These are phyloP conservation scores for Rhinophrynus dorsalis DNA, from an alignment of 2,797 vertebrate genomes.

Conservation along the genomic window DNA sequence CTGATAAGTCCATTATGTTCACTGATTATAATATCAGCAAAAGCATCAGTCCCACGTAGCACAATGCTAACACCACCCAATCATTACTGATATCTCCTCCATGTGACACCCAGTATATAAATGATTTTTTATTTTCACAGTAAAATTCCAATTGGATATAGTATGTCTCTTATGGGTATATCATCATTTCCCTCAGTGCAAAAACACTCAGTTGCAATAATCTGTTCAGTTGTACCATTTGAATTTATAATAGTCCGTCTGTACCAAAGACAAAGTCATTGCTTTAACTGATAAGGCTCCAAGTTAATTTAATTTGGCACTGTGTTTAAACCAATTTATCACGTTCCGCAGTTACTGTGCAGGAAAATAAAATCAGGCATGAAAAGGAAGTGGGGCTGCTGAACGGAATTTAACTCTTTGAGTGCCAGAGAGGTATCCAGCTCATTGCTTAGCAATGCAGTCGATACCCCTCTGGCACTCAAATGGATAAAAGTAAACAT, in stretches of 20 bases:
- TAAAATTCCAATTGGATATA: slow-evolving; percentile 15
- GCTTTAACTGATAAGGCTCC: slow-evolving; percentile 37
- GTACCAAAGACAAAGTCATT: slow-evolving; percentile 22
- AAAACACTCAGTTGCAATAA: background rate
- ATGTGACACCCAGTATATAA: background rate
- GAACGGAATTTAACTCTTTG: too few species aligned
- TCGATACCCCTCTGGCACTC: too few species aligned
- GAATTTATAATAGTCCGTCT: background rate
- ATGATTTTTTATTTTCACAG: slow-evolving; percentile 30
- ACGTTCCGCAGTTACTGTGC: slow-evolving; percentile 4
- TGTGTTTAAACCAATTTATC: slow-evolving; percentile 17
- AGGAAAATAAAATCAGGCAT: background rate
- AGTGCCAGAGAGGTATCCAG: too few species aligned
- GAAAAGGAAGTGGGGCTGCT: too few species aligned
- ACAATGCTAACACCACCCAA: background rate
- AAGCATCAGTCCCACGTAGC: background rate
- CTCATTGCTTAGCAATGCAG: too few species aligned
- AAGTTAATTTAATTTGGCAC: slow-evolving; percentile 35
- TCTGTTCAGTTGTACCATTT: slow-evolving; percentile 20
- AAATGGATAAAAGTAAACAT: too few species aligned
- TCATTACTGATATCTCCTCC: background rate
- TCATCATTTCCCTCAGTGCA: slow-evolving; percentile 14
- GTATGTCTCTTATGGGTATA: background rate
- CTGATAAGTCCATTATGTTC: background rate
- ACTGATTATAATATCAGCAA: background rate